Evolutionary conservation across 2,113 vertebrate species (phyloP).

Genomic region (Sorex fumeus): DNA sequence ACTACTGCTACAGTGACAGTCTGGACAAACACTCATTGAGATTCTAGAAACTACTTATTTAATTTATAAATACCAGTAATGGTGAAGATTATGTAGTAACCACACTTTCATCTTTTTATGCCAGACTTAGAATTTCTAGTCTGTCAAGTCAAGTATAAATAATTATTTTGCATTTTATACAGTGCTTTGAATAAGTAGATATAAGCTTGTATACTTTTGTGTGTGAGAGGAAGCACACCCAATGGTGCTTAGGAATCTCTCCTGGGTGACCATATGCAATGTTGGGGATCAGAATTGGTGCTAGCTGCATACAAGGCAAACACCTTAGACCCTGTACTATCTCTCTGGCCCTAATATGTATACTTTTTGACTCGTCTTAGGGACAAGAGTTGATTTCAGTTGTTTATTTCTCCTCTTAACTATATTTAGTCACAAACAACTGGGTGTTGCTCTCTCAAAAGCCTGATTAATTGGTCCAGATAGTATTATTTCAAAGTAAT

Average conservation of each 20-base stretch:
- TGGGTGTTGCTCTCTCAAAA: not conserved
- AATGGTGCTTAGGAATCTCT: too few relatives aligned
- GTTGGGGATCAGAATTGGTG: too few relatives aligned
- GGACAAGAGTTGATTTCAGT: constrained; percentile 5
- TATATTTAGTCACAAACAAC: constrained; percentile 29
- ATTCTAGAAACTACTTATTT: constrained; percentile 35
- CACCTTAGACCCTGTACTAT: too few relatives aligned
- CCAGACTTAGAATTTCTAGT: constrained; percentile 25
- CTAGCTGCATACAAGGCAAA: too few relatives aligned
- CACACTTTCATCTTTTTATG: not conserved
- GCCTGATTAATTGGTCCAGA: not conserved
- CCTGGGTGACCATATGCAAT: too few relatives aligned
- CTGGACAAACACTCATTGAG: not conserved
- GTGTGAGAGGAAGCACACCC: not conserved
- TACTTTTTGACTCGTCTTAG: not conserved
- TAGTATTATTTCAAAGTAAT: constrained; percentile 28
- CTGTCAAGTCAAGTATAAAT: not conserved
- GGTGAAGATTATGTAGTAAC: not conserved
- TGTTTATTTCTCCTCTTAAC: not conserved
- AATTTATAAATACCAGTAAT: constrained; percentile 16
- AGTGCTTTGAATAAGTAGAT: not conserved
- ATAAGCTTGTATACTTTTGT: not conserved
- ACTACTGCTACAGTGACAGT: not conserved
- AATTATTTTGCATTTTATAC: constrained; percentile 13
- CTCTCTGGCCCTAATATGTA: too few relatives aligned